Conservation (phyloP, 2,113 vertebrate species). For the Dissostichus mawsoni region DNA sequence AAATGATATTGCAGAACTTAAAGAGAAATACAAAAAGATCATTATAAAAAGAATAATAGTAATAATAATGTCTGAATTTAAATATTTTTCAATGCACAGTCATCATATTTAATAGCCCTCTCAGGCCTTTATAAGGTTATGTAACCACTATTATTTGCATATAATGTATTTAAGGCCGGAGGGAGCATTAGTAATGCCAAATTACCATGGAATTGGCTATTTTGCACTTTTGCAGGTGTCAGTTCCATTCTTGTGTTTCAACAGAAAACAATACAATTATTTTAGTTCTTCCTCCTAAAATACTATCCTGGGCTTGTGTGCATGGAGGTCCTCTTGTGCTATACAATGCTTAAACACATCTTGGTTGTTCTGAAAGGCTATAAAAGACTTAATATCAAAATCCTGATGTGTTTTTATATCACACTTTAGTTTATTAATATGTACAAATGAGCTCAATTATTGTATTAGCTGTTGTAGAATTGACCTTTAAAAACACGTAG, state of each 20-base stretch:
- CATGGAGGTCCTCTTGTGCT: not conserved
- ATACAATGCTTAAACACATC: not conserved
- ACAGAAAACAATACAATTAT: not conserved
- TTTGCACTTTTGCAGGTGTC: slow-evolving; percentile 4
- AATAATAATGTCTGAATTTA: not conserved
- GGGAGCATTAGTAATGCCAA: slow-evolving; percentile 15
- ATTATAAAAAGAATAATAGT: not conserved
- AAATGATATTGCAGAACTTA: not conserved
- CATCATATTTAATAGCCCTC: not conserved
- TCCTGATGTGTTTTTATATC: not conserved
- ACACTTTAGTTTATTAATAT: not conserved
- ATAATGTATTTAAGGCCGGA: slow-evolving; percentile 3
- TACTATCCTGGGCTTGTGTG: too few species aligned
- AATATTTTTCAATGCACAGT: not conserved
- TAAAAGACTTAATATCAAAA: not conserved
- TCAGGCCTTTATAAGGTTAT: not conserved
- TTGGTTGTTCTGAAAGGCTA: not conserved
- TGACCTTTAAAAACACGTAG: slow-evolving; percentile 47
- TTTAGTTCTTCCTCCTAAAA: not conserved
- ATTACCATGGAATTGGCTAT: slow-evolving; percentile 34
- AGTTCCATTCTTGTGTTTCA: slow-evolving; percentile 14
- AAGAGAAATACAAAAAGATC: not conserved
- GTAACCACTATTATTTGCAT: not conserved
- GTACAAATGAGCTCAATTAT: slow-evolving; percentile 24
- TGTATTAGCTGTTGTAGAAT: slow-evolving; percentile 8